phyloP scores from a whole-genome alignment of 2,888 invertebrate species.

The Charanyca ferruginea region DNA sequence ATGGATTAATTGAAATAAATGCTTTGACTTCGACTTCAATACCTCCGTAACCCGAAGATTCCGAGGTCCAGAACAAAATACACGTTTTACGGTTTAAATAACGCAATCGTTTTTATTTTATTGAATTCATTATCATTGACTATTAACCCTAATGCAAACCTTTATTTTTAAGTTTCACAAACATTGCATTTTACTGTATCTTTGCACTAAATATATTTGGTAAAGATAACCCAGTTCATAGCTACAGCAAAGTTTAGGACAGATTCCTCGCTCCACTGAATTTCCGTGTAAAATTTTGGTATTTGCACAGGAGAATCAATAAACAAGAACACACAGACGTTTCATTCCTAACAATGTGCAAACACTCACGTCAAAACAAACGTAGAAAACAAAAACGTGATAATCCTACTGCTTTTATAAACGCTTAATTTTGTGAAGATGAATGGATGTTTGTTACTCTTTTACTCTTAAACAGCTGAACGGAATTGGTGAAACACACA shows the following conservation, averaged over 20 bases:
- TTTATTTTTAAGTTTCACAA: background rate
- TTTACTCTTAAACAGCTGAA: too few relatives aligned
- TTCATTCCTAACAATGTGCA: background rate
- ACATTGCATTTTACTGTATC: background rate
- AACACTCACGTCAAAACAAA: background rate
- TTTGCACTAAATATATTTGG: constrained; percentile 46
- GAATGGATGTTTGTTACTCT: too few relatives aligned
- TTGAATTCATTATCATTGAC: background rate
- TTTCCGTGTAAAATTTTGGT: constrained; percentile 66
- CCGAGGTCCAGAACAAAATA: too few relatives aligned
- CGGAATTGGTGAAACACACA: too few relatives aligned
- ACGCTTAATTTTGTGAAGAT: too few relatives aligned
- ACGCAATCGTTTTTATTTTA: background rate
- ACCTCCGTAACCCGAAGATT: too few relatives aligned
- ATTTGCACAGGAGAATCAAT: constrained; percentile 50
- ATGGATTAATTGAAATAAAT: too few relatives aligned
- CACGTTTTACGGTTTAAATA: too few relatives aligned
- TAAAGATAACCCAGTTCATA: constrained; percentile 53
- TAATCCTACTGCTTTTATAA: too few relatives aligned
- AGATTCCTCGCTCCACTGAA: constrained; percentile 62
- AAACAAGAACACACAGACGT: background rate
- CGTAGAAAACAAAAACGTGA: background rate
- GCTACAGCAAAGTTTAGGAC: constrained; percentile 41
- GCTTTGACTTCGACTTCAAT: too few relatives aligned
- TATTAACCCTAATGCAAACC: background rate